A percentile compares a stretch with the other conserved stretches of the same genome.
Evolutionary conservation across 2,113 vertebrate species (phyloP).

Genomic region (Dolichallabes microphthalmus): DNA sequence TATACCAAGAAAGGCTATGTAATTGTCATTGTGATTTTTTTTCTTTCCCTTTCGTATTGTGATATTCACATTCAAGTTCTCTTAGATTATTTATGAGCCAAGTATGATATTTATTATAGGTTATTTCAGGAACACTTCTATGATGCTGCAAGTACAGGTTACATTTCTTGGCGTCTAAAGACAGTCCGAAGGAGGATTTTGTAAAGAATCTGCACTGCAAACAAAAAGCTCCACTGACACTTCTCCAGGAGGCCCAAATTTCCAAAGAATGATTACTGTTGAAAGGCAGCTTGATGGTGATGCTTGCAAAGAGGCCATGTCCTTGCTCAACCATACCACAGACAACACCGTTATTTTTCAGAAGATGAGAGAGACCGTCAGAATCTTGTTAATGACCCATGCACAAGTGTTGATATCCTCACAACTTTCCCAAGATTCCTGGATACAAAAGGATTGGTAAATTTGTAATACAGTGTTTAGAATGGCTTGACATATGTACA

Average conservation of each 20-base stretch:
- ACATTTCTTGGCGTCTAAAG: conserved; percentile 48
- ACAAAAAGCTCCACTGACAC: not conserved
- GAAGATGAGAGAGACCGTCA: conserved; percentile 45
- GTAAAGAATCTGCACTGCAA: conserved; percentile 6
- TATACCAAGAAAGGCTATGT: conserved; percentile 51
- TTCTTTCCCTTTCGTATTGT: too few species aligned
- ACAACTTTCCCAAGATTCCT: conserved; percentile 45
- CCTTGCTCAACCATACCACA: conserved; percentile 41
- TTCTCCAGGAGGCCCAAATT: conserved; percentile 47
- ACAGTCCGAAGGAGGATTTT: conserved; percentile 39
- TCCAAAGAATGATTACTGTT: conserved; percentile 43
- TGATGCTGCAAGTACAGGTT: conserved; percentile 48
- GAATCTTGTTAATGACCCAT: conserved; percentile 42
- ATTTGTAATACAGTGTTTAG: conserved; percentile 33
- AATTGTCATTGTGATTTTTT: conserved; percentile 31
- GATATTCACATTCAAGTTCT: too few species aligned
- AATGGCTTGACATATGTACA: not conserved
- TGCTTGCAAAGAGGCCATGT: conserved; percentile 53
- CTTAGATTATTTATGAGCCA: too few species aligned
- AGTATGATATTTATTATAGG: too few species aligned
- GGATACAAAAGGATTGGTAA: conserved; percentile 49
- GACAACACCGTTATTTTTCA: conserved; percentile 40
- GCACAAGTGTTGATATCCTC: conserved; percentile 42
- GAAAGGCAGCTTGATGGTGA: conserved; percentile 49
- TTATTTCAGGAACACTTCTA: conserved; percentile 48